Conservation (phyloP, 2,113 vertebrate species). For the Aphyosemion australe region DNA sequence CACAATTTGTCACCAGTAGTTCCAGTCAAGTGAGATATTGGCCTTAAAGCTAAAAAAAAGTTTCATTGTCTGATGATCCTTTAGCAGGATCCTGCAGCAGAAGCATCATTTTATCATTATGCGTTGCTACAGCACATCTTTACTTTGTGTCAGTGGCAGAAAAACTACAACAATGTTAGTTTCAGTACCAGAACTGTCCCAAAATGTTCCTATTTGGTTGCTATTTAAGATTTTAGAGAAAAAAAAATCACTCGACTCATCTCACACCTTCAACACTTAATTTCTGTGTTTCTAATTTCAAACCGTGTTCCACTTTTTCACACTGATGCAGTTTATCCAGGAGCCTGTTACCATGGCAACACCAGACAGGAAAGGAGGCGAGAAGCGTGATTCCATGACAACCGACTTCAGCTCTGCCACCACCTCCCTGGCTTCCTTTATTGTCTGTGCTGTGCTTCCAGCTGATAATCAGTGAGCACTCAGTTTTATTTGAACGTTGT, state of each 20-base stretch:
- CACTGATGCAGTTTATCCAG: conserved; percentile 71
- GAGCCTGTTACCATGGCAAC: conserved; percentile 79
- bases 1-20: no score
- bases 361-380: conserved; percentile 52
- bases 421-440: conserved; percentile 43
- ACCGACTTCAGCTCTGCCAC: conserved; percentile 53
- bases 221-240: not conserved
- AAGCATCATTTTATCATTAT: no score
- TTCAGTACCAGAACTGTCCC: no score
- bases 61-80: no score
- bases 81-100: no score
- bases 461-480: conserved; percentile 32
- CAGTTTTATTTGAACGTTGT: not conserved
- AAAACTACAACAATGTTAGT: no score
- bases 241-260: not conserved
- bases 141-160: no score
- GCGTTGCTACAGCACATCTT: no score
- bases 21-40: no score
- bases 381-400: conserved; percentile 73
- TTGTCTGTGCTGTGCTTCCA: conserved; percentile 19
- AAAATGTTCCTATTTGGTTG: no score
- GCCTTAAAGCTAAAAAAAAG: no score
- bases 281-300: conserved; percentile 73
- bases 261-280: conserved; percentile 6
- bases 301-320: conserved; percentile 73